Base-by-base conservation (phyloP, 1,140 invertebrate species). In the Penaeus indicus region DNA sequence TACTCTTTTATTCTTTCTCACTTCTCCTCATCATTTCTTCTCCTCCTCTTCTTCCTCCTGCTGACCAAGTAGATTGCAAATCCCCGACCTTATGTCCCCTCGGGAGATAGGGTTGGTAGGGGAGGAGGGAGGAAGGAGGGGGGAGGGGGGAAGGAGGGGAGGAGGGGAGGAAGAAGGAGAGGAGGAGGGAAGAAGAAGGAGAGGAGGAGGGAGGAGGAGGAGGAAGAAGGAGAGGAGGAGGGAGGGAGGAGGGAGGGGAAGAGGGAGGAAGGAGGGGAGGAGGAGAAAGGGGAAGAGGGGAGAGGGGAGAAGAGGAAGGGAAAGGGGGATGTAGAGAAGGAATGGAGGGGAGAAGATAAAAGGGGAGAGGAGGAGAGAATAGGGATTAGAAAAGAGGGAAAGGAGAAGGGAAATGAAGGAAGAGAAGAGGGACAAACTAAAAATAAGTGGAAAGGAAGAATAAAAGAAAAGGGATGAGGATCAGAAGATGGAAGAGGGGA, bases 251-350 rank as follows among this genome's bases (percentile, higher is more conserved):
- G n/a, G 83, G 64, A 42, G 72, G 64, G 64, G 67, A 84, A 64
- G 42, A 42, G 47, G 80, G 22, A 61, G 62, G 80, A 82, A 61
- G 22, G 61, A 64, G 13, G 80, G 69, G 81, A 21, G 81, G 69
- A 32, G 27, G 81, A 38, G 27, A 67, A 63, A 84, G 81, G 38
- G 62, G 62, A 61, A 47, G 61, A 47, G 62, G 79, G 61, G 79
- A 61, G 79, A 61, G 47, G 62, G 79, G 62, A 60, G 62, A 60
- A 61, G 79, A 82, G 79, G 62, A 47, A 82, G 79, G 61, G 79
- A 82, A 47, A 82, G 79, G 61, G 79, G 61, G 79, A 82, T 47
- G 61, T 47, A 82, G 79, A 82, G 79, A 82, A 47, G n/a, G 79
- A 82, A 16, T 61, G 47, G 32, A 47, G 61, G 42, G 19, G 79